Conservation (phyloP, 2,113 vertebrate species). For the Tautogolabrus adspersus region DNA sequence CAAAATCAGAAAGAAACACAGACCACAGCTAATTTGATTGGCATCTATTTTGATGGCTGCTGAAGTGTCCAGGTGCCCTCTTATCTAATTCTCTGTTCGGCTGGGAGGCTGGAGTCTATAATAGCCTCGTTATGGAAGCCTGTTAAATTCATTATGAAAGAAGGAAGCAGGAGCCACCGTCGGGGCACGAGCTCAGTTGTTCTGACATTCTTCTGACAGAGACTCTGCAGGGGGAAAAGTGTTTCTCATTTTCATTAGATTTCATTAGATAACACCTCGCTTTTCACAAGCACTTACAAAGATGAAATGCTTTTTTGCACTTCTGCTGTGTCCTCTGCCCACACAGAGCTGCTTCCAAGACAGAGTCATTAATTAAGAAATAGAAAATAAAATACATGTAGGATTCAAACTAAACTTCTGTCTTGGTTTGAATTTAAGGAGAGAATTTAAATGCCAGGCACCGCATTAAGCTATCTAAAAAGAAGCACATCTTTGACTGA, state of each 20-base stretch:
- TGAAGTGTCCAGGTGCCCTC: constrained; percentile 82
- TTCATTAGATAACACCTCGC: constrained; percentile 72
- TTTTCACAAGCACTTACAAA: constrained; percentile 67
- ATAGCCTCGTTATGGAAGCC: constrained; percentile 77
- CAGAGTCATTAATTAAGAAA: constrained; percentile 2
- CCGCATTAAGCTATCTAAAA: not conserved
- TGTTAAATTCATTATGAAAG: constrained; percentile 81
- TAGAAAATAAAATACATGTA: not conserved
- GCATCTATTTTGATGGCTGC: constrained; percentile 76
- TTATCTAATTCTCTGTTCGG: constrained; percentile 76
- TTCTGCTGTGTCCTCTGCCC: constrained; percentile 56
- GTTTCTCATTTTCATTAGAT: constrained; percentile 79
- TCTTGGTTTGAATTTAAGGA: constrained; percentile 13
- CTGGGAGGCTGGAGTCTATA: constrained; percentile 75
- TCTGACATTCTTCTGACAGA: constrained; percentile 73
- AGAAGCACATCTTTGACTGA: not conserved
- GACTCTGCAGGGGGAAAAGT: constrained; percentile 67
- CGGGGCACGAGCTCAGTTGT: constrained; percentile 67
- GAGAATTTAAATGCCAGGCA: constrained; percentile 14
- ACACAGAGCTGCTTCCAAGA: constrained; percentile 47
- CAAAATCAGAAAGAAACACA: constrained; percentile 53
- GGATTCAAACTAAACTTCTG: constrained; percentile 3
- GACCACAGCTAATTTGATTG: constrained; percentile 76
- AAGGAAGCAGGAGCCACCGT: constrained; percentile 62
- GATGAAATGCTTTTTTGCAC: constrained; percentile 71